Base-by-base conservation (phyloP, 2,797 vertebrate genomes). In the Antrozous pallidus region DNA sequence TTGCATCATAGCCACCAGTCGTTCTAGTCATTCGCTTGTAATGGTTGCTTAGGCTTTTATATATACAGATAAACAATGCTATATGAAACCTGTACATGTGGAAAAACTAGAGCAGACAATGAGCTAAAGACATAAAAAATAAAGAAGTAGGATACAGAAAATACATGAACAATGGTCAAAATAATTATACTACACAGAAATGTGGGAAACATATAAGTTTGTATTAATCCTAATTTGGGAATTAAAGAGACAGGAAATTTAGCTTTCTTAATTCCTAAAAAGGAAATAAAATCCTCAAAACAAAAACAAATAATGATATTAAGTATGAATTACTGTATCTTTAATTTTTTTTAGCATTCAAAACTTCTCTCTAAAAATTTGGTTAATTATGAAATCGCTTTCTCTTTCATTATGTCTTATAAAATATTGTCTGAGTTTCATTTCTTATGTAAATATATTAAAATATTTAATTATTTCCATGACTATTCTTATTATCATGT, bases 381-480 rank as follows among this genome's bases (percentile, higher is more conserved):
- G 42, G 93, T 95, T 77, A 91, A 84, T 87, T 90, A 90, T 93
- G 81, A 93, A 93, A 91, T 77, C 81, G 77, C 75, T 80, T 96
- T 88, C 58, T 89, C 17, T 85, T 90, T 92, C 88, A 92, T 95
- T 91, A 94, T 61, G 31, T 86, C 86, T 93, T 83, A 87, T n/a
- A 85, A 93, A 88, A 93, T 82, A 80, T 89, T 86, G 74, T 93
- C 56, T 96, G 49, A 93, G 81, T 93, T 95, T 61, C 91, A 89
- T 94, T 82, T 79, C 31, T 75, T 86, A n/a, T 49, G 18, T 82
- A 82, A 90, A 65, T 90, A 78, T 81, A 94, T 80, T 71, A 92
- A 42, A 96, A 92, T 36, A 96, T 79, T 95, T 91, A 93, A 94
- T 96, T 92, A 90, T 92, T 94, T 88, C 58, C 11, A 88, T 67